phyloP scores from a whole-genome alignment of 2,113 vertebrate genomes.

The Poecile atricapillus region DNA sequence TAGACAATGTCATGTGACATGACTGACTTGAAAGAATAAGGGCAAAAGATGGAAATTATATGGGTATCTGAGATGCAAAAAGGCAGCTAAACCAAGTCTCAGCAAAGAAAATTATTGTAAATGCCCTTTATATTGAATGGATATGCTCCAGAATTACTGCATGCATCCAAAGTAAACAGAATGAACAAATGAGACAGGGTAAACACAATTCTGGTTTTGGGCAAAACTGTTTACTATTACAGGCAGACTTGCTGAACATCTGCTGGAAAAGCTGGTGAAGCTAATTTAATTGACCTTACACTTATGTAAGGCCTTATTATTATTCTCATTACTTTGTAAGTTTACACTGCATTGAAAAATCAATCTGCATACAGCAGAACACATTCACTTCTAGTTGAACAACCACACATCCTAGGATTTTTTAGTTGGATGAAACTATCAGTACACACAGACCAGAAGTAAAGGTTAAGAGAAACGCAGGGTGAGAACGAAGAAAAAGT shows the following conservation, averaged over 20 bases:
- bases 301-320: not conserved
- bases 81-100: not conserved
- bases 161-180: not conserved
- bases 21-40: not conserved
- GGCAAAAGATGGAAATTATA: not conserved
- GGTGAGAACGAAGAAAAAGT: not conserved
- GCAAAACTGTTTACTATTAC: not conserved
- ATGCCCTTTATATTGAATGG: not conserved
- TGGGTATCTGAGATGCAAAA: not conserved
- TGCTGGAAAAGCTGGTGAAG: not conserved
- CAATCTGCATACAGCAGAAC: not conserved
- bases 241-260: not conserved
- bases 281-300: not conserved
- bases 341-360: not conserved
- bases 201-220: not conserved
- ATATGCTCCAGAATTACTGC: not conserved
- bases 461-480: not conserved
- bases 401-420: not conserved
- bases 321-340: not conserved
- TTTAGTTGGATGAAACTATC: not conserved
- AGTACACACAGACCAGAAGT: not conserved
- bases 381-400: not conserved
- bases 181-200: not conserved
- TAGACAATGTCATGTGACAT: not conserved
- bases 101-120: not conserved